Evolutionary conservation across 2,113 vertebrate species (phyloP).

Genomic region (Xerus inauris): DNA sequence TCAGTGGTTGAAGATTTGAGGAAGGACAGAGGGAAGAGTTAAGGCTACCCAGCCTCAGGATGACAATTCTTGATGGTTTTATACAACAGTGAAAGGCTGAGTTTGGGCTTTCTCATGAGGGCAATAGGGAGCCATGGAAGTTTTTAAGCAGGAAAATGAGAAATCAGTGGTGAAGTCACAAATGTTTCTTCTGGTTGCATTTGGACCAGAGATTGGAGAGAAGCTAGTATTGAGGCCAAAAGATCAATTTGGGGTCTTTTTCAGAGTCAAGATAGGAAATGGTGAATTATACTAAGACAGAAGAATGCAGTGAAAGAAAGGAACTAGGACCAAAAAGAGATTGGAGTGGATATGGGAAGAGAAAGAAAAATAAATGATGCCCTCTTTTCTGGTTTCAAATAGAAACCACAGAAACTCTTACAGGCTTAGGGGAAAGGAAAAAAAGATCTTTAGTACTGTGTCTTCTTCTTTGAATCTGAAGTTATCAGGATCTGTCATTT

Average conservation of each 20-base stretch:
- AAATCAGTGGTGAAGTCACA: neutral
- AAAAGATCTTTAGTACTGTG: neutral
- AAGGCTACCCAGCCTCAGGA: neutral
- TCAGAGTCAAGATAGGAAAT: neutral
- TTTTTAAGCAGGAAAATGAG: neutral
- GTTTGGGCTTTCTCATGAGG: neutral
- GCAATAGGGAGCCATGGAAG: neutral
- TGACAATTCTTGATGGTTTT: neutral
- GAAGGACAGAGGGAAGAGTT: neutral
- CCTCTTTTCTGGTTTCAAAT: neutral
- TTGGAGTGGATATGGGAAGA: neutral
- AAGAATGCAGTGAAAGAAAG: neutral
- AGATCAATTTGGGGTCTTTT: neutral
- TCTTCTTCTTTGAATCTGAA: slow-evolving; percentile 32
- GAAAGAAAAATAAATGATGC: neutral
- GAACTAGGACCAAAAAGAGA: neutral
- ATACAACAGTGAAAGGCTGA: neutral
- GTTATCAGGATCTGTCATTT: neutral
- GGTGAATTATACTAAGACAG: neutral
- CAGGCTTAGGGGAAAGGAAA: neutral
- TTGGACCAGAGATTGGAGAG: neutral
- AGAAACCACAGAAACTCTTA: neutral
- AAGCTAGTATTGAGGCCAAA: neutral
- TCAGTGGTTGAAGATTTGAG: neutral
- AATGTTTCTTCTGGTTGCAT: neutral